These are phyloP conservation scores for Bibio marci DNA, from an alignment of 2,888 invertebrate species.

Conservation along the genomic window DNA sequence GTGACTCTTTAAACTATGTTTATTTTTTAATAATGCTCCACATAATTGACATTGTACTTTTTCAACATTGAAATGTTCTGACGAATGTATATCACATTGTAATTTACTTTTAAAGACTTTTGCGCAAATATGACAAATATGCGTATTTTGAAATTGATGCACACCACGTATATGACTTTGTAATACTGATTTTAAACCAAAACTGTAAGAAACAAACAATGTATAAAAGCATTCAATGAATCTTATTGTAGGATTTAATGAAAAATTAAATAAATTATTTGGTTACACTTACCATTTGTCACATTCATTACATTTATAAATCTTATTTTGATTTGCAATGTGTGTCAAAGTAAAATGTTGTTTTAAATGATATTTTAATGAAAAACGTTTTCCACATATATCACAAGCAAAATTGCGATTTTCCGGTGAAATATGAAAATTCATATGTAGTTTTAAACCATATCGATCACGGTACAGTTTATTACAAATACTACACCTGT, in stretches of 20 bases:
- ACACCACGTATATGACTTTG: slow-evolving; percentile 8
- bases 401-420: slow-evolving; percentile 11
- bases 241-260: too few relatives aligned
- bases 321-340: background rate
- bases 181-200: slow-evolving; percentile 6
- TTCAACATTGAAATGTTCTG: too few relatives aligned
- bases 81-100: too few relatives aligned
- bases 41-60: slow-evolving; percentile 8
- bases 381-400: background rate
- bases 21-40: slow-evolving; percentile 10
- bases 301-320: background rate
- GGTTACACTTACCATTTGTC: background rate
- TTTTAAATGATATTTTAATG: background rate
- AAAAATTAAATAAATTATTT: too few relatives aligned
- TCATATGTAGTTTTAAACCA: slow-evolving; percentile 11
- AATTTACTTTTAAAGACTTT: too few relatives aligned
- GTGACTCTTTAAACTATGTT: slow-evolving; percentile 12
- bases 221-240: too few relatives aligned
- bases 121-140: too few relatives aligned
- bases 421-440: slow-evolving; percentile 11
- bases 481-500: slow-evolving; percentile 9
- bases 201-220: too few relatives aligned
- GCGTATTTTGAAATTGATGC: too few relatives aligned
- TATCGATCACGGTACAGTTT: slow-evolving; percentile 11
- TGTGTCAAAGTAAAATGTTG: background rate